Percentiles rank a stretch among this genome's conserved stretches.
phyloP scores from a whole-genome alignment of 1,140 invertebrate species.

The Arion vulgaris region DNA sequence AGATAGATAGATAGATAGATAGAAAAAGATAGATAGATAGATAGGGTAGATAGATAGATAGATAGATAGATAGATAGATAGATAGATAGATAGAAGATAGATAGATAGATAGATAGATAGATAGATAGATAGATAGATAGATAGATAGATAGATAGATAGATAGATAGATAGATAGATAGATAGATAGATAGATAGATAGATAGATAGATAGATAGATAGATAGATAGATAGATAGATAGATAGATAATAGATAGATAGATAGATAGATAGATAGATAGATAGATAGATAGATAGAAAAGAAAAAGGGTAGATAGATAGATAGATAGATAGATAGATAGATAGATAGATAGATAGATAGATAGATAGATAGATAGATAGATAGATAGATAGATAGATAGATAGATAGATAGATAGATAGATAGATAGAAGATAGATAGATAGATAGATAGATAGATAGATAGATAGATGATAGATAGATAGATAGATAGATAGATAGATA shows the following conservation, averaged over 20 bases:
- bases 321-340: not conserved
- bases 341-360: not conserved
- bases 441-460: not conserved
- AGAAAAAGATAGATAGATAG: too few species aligned
- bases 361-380: conserved; percentile 17
- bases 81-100: too few species aligned
- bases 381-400: conserved; percentile 19
- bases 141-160: too few species aligned
- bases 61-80: too few species aligned
- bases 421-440: not conserved
- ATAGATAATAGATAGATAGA: too few species aligned
- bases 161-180: too few species aligned
- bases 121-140: too few species aligned
- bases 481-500: not conserved
- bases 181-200: too few species aligned
- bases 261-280: conserved; percentile 14
- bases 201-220: conserved; percentile 2
- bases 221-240: too few species aligned
- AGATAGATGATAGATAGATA: not conserved
- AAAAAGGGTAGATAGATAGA: not conserved
- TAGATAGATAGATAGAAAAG: not conserved
- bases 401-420: conserved; percentile 27
- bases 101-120: too few species aligned
- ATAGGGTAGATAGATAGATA: too few species aligned
- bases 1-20: too few species aligned